Evolutionary conservation across 2,797 vertebrate genomes (phyloP).

Genomic region (Gymnothorax javanicus): DNA sequence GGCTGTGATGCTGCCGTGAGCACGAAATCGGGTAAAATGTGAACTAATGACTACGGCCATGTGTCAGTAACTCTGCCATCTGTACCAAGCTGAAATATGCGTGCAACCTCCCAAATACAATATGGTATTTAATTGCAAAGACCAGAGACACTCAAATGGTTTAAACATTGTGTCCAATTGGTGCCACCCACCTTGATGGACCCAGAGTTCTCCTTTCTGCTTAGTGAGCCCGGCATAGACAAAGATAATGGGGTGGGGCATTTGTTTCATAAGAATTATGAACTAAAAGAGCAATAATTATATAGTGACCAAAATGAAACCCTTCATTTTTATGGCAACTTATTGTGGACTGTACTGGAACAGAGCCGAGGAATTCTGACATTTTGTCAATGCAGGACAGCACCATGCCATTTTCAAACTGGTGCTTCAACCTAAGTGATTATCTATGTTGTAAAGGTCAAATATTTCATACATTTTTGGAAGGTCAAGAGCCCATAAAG

Average conservation of each 20-base stretch:
- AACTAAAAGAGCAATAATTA: not conserved
- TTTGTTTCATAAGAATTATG: not conserved
- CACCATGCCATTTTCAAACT: conserved; percentile 16
- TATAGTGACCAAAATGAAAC: not conserved
- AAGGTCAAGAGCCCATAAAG: conserved; percentile 16
- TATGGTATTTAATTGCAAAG: not conserved
- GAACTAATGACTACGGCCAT: conserved; percentile 29
- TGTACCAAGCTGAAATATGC: conserved; percentile 15
- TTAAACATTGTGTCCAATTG: not conserved
- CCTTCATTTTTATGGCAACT: conserved; percentile 8
- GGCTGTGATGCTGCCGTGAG: conserved; percentile 31
- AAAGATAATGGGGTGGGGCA: not conserved
- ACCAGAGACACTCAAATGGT: not conserved
- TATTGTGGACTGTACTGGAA: not conserved
- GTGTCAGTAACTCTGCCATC: conserved; percentile 26
- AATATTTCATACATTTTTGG: conserved; percentile 22
- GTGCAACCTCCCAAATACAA: not conserved
- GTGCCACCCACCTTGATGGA: not conserved
- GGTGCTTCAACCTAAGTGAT: conserved; percentile 15
- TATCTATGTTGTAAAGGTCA: conserved; percentile 18
- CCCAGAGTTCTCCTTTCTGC: not conserved
- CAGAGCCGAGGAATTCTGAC: conserved; percentile 16
- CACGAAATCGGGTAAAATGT: conserved; percentile 28
- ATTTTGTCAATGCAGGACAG: not conserved
- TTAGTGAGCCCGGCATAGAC: not conserved